Base-by-base conservation (phyloP, 2,888 invertebrate genomes). In the Stratiomys singularior region DNA sequence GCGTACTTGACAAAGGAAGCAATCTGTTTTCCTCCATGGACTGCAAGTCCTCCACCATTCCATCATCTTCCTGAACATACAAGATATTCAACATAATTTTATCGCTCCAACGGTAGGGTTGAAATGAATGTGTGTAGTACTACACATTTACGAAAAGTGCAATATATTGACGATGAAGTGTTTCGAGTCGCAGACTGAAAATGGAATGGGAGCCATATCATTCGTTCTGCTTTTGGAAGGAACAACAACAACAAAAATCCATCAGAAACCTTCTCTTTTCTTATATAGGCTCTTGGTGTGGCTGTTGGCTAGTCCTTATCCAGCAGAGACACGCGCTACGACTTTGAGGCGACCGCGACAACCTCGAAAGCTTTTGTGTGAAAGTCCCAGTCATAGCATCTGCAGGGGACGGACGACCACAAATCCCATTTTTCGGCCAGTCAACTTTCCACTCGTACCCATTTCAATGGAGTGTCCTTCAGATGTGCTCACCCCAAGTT, bases 341-440 rank as follows among this genome's bases (percentile, higher is more conserved):
- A 69, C 44, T 37, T 37, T 13, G 30, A 69, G 69, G 69, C 47
- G 47, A 69, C 46, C 47, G 69, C n/a, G 9, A n/a, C 52, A 52
- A 37, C 37, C 3, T 5, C 37, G 37, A 37, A 37, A 37, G 37
- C 37, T 37, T 37, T 37, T 37, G 37, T 37, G 37, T 9, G 37
- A 37, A 37, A 37, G 37, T 37, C 37, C 37, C 37, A 9, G 9
- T 37, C 37, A 37, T 5, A 37, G 44, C 4, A n/a, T n/a, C 30
- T 15, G 66, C 4, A 66, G 60, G 60, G 37, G 15, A n/a, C 37
- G 18, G 37, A 21, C 69, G 69, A 25, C 9, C 25, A 47, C 13
- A 46, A 46, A 23, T 60, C 69, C 69, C 69, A 69, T 69, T 69
- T 69, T 69, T 69, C 69, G 69, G 69, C 21, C 69, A 69, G 47